A percentile compares a stretch with the other conserved stretches of the same genome.
Conservation (phyloP, 2,888 invertebrate genomes). For the Marronus borbonicus region DNA sequence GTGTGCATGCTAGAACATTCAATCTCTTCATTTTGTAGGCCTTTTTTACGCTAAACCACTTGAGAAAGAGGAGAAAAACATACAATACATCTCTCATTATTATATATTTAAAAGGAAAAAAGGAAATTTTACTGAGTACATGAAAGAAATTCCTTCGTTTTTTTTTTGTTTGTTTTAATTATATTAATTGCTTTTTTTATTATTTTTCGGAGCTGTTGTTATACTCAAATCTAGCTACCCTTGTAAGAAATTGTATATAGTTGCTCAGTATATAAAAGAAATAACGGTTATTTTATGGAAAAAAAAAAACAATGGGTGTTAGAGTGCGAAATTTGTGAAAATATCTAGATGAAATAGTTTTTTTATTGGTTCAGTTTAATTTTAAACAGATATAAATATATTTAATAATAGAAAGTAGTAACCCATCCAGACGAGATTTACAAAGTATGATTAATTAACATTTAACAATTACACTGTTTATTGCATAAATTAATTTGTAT, state of each 20-base stretch:
- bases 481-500: constrained; percentile 31
- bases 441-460: neutral
- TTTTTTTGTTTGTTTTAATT: neutral
- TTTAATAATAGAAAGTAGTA: neutral
- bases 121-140: constrained; percentile 30
- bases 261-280: constrained; percentile 34
- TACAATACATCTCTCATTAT: constrained; percentile 26
- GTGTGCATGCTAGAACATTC: constrained; percentile 65
- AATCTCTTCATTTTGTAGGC: constrained; percentile 17
- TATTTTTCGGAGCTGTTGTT: neutral
- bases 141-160: neutral
- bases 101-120: neutral
- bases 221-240: constrained; percentile 27
- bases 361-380: neutral
- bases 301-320: constrained; percentile 7
- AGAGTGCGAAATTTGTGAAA: neutral
- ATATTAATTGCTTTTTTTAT: neutral
- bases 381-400: too few relatives aligned
- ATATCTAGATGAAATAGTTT: neutral
- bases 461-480: neutral
- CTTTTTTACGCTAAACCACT: constrained; percentile 27
- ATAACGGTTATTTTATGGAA: constrained; percentile 15
- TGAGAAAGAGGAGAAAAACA: constrained; percentile 6
- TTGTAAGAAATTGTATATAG: constrained; percentile 41
- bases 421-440: neutral